phyloP scores from a whole-genome alignment of 2,797 vertebrate species.

The Rhyacichthys aspro region DNA sequence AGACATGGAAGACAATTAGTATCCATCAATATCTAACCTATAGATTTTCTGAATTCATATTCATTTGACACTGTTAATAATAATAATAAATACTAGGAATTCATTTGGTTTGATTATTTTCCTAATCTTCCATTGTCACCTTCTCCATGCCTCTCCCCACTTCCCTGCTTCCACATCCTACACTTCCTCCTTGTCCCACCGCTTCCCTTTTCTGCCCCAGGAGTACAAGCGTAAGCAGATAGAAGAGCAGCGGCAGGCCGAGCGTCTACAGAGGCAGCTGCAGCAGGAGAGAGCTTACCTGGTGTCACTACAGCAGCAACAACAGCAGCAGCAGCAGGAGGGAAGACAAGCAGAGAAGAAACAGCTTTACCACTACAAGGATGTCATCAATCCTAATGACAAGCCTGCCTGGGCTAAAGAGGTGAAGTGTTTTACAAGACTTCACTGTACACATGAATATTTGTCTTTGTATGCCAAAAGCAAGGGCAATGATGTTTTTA shows the following conservation, averaged over 20 bases:
- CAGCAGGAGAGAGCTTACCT: conserved; percentile 94
- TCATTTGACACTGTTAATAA: too few relatives aligned
- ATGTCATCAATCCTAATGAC: conserved; percentile 88
- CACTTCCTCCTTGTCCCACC: background rate
- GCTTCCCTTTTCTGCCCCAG: conserved; percentile 61
- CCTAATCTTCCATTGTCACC: too few relatives aligned
- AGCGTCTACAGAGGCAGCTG: conserved; percentile 93
- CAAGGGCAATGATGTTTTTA: conserved; percentile 4
- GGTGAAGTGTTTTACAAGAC: conserved; percentile 69
- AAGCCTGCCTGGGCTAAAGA: conserved; percentile 97
- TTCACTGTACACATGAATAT: background rate
- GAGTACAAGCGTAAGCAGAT: conserved; percentile 97
- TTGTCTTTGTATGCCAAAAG: background rate
- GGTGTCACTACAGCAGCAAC: conserved; percentile 91
- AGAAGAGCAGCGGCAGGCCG: conserved; percentile 96
- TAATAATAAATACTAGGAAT: too few relatives aligned
- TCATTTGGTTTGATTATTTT: too few relatives aligned
- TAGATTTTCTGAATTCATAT: too few relatives aligned
- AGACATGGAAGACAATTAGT: too few relatives aligned
- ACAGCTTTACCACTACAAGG: conserved; percentile 94
- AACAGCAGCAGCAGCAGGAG: conserved; percentile 85
- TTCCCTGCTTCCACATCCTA: background rate
- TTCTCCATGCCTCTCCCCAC: too few relatives aligned
- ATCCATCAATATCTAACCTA: too few relatives aligned
- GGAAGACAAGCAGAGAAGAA: conserved; percentile 89